Evolutionary conservation across 1,140 invertebrate genomes (phyloP), one percentile per base, ranked within the genome.

Genomic region (Lasioglossum baleicum): DNA sequence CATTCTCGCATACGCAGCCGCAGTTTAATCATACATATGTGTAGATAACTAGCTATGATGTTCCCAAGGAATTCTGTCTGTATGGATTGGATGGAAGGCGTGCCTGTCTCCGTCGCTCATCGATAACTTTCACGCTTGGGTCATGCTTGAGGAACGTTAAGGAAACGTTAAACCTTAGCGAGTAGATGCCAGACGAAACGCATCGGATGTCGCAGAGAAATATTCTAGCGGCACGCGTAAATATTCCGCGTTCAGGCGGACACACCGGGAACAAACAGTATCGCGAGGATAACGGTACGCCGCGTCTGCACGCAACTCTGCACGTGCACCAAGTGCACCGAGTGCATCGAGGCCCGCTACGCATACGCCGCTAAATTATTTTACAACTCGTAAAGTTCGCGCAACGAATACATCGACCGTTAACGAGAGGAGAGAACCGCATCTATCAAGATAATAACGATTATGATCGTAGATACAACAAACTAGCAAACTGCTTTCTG

Each of bases 361-460:
- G 66, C 66, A 65, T 42, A 61, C 65, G 56, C 35, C 48, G 77
- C 60, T 71, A 83, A 87, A 84, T 88, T 85, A 87, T 85, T 87
- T 88, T 87, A 83, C 77, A 83, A 81, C 81, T 86, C 79, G 82
- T 87, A 88, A 88, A 84, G 74, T 80, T 73, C 79, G 60, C 69
- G 20, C 78, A 58, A 77, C 76, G 83, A 86, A 87, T 80, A 82
- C 79, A 68, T 84, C 69, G 79, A 56, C 17, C 60, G 76, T 71
- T 88, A 88, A 88, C 87, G 80, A 87, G 87, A 80, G 66, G 82
- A 87, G 87, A 82, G 63, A 69, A 53, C 69, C 63, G 82, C 74
- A 80, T 88, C 85, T 84, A 87, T 88, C 81, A 77, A 64, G 86
- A 87, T 83, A 83, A 84, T 80, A 84, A 82, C 72, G 79, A 88